phyloP scores from a whole-genome alignment of 2,888 invertebrate species.

The Cantharis nigra region DNA sequence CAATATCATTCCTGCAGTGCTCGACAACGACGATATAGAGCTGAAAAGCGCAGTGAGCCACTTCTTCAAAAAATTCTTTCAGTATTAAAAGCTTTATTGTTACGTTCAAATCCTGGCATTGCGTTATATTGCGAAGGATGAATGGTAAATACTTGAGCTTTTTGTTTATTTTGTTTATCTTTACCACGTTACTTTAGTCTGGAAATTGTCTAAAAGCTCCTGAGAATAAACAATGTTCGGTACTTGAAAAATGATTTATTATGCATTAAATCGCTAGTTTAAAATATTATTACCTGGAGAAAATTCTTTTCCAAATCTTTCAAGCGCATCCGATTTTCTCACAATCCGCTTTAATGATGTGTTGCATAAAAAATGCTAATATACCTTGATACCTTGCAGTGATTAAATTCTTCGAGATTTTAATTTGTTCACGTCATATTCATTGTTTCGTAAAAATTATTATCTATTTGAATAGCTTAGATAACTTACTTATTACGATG shows the following conservation, averaged over 20 bases:
- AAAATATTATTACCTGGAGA: neutral
- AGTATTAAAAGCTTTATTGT: conserved; percentile 32
- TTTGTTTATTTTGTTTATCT: conserved; percentile 7
- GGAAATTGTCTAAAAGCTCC: neutral
- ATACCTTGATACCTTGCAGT: neutral
- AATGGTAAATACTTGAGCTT: conserved; percentile 5
- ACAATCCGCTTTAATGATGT: neutral
- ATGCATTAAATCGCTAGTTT: conserved; percentile 1
- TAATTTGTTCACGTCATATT: neutral
- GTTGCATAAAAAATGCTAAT: neutral
- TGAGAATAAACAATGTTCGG: neutral
- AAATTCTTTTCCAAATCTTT: neutral
- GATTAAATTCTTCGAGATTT: neutral
- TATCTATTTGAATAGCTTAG: neutral
- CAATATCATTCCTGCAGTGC: conserved; percentile 29
- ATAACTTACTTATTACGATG: neutral
- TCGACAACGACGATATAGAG: conserved; percentile 24
- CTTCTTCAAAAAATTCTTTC: conserved; percentile 27
- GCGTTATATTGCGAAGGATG: conserved; percentile 13
- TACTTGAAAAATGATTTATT: neutral
- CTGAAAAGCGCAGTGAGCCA: conserved; percentile 26
- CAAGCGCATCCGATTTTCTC: neutral
- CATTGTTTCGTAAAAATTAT: neutral
- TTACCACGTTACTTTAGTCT: neutral
- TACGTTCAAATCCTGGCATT: conserved; percentile 22